Conservation (phyloP, 2,888 invertebrate genomes). For the Mythimna lalbum region DNA sequence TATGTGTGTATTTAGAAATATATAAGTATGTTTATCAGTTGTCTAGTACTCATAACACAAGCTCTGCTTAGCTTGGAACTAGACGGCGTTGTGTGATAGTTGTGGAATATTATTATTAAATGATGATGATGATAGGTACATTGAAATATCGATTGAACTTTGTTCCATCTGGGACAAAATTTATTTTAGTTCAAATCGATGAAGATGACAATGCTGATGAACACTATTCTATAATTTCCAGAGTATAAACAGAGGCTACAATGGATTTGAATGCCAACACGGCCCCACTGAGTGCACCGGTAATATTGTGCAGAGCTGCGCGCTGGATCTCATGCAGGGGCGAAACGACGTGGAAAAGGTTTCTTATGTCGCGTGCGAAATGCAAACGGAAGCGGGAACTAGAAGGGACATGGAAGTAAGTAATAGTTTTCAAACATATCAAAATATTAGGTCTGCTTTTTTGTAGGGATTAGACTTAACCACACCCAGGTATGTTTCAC, state of each 20-base stretch:
- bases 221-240: conserved; percentile 64
- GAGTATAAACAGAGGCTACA: conserved; percentile 80
- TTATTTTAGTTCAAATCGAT: too few species aligned
- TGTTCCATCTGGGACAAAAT: too few species aligned
- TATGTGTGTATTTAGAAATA: too few species aligned
- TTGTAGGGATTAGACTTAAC: too few species aligned
- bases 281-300: conserved; percentile 92
- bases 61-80: too few species aligned
- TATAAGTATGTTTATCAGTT: too few species aligned
- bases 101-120: too few species aligned
- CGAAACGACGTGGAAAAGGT: conserved; percentile 75
- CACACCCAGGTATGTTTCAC: neutral
- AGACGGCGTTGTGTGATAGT: too few species aligned
- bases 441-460: neutral
- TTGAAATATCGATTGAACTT: too few species aligned
- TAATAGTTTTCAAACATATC: neutral
- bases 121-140: too few species aligned
- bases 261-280: conserved; percentile 91
- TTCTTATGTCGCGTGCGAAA: conserved; percentile 90
- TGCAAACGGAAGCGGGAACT: conserved; percentile 81
- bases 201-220: too few species aligned
- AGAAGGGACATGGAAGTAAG: conserved; percentile 73
- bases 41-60: too few species aligned
- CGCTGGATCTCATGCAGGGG: conserved; percentile 79
- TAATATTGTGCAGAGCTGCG: conserved; percentile 92